These are phyloP conservation scores for Atopsyche davidsoni DNA, from an alignment of 1,140 invertebrate genomes.

Conservation along the genomic window DNA sequence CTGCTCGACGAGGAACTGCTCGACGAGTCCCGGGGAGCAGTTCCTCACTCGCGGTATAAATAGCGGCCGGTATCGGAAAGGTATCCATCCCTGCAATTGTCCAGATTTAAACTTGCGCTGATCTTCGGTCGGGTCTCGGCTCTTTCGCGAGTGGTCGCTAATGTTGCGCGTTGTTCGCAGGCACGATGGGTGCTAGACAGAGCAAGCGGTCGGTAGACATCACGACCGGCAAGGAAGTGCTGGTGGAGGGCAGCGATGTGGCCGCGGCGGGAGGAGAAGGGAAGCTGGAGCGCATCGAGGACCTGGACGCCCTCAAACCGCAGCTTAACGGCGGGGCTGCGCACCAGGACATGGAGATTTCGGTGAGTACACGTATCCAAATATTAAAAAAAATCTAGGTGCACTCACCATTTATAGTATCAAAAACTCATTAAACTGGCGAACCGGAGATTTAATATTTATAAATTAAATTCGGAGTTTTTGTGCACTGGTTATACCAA, in stretches of 20 bases:
- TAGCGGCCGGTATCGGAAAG: neutral
- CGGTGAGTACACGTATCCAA: constrained; percentile 20
- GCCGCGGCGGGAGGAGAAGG: constrained; percentile 59
- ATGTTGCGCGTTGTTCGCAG: constrained; percentile 24
- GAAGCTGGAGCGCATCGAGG: constrained; percentile 64
- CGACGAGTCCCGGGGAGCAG: neutral
- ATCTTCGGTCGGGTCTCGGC: neutral
- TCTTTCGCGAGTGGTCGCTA: constrained; percentile 3
- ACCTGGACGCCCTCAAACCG: constrained; percentile 59
- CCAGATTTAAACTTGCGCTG: neutral
- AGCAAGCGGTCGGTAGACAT: constrained; percentile 81
- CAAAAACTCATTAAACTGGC: no score
- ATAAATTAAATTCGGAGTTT: no score
- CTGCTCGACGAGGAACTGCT: neutral
- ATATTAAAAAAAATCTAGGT: no score
- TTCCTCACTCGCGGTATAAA: neutral
- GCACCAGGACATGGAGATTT: constrained; percentile 49
- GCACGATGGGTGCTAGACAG: constrained; percentile 72
- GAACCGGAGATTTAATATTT: no score
- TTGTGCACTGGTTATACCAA: no score
- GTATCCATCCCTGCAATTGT: neutral
- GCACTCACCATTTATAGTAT: no score
- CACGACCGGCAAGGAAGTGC: constrained; percentile 72
- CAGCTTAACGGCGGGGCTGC: constrained; percentile 62
- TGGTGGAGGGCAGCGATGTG: constrained; percentile 52